Evolutionary conservation across 2,113 vertebrate genomes (phyloP).

Genomic region (Cyphomyrus discorhynchus): DNA sequence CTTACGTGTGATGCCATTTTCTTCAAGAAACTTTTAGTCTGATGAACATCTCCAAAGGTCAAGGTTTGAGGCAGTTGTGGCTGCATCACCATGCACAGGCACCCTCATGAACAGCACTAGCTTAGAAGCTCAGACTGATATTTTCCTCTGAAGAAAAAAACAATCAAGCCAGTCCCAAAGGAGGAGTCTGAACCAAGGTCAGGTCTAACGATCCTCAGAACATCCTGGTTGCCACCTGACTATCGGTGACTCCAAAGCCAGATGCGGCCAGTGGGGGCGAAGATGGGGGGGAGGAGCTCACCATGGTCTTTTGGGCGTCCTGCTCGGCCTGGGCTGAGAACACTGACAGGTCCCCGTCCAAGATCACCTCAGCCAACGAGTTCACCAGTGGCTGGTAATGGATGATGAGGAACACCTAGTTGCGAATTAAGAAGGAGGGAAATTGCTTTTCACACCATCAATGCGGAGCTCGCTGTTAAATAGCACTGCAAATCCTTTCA

Average conservation of each 20-base stretch:
- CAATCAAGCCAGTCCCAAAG: neutral
- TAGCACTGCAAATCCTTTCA: neutral
- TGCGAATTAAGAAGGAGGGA: slow-evolving; percentile 6
- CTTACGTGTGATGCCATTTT: neutral
- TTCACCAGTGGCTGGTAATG: slow-evolving; percentile 90
- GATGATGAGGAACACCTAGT: slow-evolving; percentile 92
- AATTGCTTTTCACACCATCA: slow-evolving; percentile 8
- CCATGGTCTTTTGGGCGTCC: slow-evolving; percentile 71
- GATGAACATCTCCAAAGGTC: neutral
- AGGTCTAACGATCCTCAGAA: neutral
- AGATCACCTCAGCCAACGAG: slow-evolving; percentile 84
- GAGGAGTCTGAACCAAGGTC: neutral
- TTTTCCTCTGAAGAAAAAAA: neutral
- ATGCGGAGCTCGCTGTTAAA: neutral
- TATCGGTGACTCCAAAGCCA: neutral
- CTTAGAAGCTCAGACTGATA: neutral
- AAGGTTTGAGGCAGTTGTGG: neutral
- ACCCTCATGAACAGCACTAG: neutral
- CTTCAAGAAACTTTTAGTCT: neutral
- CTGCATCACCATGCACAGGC: neutral
- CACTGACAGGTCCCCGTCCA: slow-evolving; percentile 88
- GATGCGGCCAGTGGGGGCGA: neutral
- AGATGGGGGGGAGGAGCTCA: slow-evolving; percentile 47
- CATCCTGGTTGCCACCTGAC: neutral
- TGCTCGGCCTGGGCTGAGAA: slow-evolving; percentile 70